phyloP scores from a whole-genome alignment of 2,888 invertebrate genomes.

The Megalurothrips usitatus region DNA sequence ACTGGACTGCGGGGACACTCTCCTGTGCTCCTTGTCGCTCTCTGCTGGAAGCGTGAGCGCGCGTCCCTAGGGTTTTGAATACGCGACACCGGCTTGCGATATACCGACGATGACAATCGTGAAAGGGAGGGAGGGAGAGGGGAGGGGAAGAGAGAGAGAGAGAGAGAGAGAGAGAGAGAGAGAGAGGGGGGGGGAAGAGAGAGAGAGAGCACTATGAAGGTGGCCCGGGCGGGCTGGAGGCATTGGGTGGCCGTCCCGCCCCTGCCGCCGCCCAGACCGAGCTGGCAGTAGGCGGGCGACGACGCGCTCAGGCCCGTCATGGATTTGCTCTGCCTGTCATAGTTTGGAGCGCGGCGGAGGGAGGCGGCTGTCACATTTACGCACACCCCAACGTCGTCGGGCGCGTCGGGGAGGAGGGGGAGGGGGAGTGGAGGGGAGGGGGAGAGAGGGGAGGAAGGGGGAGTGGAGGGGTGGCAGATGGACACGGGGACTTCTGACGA shows the following conservation, averaged over 20 bases:
- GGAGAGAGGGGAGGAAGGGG: too few relatives aligned
- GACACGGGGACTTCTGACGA: too few relatives aligned
- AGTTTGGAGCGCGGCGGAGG: not conserved
- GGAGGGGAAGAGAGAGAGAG: too few relatives aligned
- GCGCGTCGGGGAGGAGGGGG: not conserved
- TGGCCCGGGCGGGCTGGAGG: not conserved
- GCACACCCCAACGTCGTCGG: not conserved
- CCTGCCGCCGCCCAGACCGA: not conserved
- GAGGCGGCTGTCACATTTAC: not conserved
- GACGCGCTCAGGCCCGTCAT: not conserved
- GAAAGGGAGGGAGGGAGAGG: too few relatives aligned
- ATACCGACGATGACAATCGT: too few relatives aligned
- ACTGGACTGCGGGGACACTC: too few relatives aligned
- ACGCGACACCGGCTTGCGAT: too few relatives aligned
- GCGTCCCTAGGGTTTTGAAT: too few relatives aligned
- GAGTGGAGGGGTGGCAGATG: too few relatives aligned
- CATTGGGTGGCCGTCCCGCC: not conserved
- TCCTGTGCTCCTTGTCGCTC: too few relatives aligned
- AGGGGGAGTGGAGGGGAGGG: not conserved
- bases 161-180: not conserved
- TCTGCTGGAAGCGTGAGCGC: too few relatives aligned
- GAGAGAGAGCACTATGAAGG: not conserved
- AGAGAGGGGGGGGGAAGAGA: not conserved
- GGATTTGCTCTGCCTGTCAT: conserved; percentile 1
- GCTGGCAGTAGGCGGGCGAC: not conserved